These are phyloP conservation scores for Phyllostomus hastatus DNA, from an alignment of 2,113 vertebrate genomes.

Conservation along the genomic window DNA sequence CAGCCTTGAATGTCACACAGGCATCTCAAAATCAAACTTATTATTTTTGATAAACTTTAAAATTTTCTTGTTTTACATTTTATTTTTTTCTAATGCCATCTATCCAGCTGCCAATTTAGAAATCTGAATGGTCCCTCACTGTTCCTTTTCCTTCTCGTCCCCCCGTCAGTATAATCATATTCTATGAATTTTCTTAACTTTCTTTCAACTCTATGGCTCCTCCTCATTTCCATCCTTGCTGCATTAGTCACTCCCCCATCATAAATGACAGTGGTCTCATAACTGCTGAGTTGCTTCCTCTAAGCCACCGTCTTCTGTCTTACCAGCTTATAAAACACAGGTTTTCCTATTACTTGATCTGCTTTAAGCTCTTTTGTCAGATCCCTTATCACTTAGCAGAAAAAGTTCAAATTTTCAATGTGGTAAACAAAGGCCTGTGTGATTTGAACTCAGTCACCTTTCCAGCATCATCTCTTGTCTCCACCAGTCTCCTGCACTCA, in stretches of 20 bases:
- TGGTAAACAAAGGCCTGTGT: background rate
- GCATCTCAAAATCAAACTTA: background rate
- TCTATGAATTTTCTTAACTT: background rate
- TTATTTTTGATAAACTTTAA: background rate
- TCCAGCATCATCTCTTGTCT: background rate
- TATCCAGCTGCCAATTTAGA: background rate
- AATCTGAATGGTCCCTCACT: background rate
- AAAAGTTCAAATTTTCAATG: background rate
- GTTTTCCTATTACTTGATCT: background rate
- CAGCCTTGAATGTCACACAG: background rate
- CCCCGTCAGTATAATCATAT: background rate
- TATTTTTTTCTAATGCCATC: background rate
- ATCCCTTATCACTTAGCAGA: background rate
- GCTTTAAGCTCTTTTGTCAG: background rate
- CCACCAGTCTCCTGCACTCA: background rate
- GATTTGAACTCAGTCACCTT: background rate
- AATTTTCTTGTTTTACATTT: background rate
- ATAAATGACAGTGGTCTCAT: background rate
- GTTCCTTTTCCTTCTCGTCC: background rate
- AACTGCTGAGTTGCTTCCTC: background rate
- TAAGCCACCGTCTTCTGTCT: background rate
- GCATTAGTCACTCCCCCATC: background rate
- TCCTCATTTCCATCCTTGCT: background rate
- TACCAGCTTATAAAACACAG: background rate
- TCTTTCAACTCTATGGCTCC: background rate